Evolutionary conservation across 2,113 vertebrate species (phyloP).

Genomic region (Leucopsar rothschildi): DNA sequence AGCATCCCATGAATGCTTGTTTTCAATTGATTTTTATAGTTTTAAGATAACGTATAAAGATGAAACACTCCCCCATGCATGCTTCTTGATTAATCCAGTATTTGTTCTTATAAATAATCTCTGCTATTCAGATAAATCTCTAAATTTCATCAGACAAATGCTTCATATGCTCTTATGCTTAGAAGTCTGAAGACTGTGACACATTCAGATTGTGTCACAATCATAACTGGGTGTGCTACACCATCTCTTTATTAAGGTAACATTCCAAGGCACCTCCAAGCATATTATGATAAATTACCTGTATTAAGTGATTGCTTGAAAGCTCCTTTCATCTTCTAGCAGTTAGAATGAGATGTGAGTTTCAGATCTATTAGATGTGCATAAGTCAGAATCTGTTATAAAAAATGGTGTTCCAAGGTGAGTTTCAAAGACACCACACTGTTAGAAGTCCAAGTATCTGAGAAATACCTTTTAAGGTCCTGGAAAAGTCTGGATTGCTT

Average conservation of each 20-base stretch:
- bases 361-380: background rate
- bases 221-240: background rate
- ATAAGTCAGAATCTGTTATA: background rate
- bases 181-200: background rate
- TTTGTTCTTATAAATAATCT: background rate
- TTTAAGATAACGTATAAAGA: background rate
- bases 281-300: slow-evolving; percentile 9
- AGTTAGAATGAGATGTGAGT: background rate
- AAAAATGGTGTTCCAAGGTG: background rate
- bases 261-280: slow-evolving; percentile 3
- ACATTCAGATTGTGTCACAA: background rate
- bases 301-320: background rate
- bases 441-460: background rate
- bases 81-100: background rate
- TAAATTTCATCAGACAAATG: background rate
- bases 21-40: background rate
- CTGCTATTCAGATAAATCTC: slow-evolving; percentile 29
- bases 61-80: background rate
- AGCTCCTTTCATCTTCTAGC: slow-evolving; percentile 14
- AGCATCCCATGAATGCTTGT: background rate
- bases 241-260: slow-evolving; percentile 23
- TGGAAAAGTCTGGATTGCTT: background rate
- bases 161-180: background rate
- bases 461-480: background rate
- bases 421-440: background rate